Evolutionary conservation across 1,140 invertebrate genomes (phyloP), one percentile per base, ranked within the genome.

Genomic region (Drosophila persimilis): DNA sequence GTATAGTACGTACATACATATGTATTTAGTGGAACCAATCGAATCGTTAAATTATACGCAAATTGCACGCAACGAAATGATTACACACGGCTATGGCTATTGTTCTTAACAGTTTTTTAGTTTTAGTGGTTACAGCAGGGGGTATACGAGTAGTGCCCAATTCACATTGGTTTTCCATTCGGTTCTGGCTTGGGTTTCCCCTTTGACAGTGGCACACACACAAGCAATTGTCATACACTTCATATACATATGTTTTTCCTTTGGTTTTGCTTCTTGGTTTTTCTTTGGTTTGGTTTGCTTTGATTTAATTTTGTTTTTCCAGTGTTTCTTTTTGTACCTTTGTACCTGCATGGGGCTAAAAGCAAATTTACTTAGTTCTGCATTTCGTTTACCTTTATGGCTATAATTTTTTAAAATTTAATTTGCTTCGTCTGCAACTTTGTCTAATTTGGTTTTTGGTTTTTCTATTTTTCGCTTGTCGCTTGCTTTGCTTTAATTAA

Each of bases 1-100:
- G 50, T 70, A 31, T 31, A 31, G 50, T 53, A 69, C 65, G 63
- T 67, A 53, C 31, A 35, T 53, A n/a, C n/a, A n/a, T n/a, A n/a
- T n/a, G n/a, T n/a, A 57, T 57, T 65, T 69, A 70, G 64, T 70
- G 64, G 66, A 70, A 69, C 66, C 66, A 69, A 70, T 70, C 54
- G 66, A 70, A 69, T 65, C 66, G 69, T 70, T 70, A 70, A 70
- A 70, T 70, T 41, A 70, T 70, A 69, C 66, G 66, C 66, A 70
- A 69, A 45, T 64, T 45, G 31, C 64, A 69, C 52, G 66, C 66
- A 70, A 70, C 66, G 66, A 70, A 70, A 70, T 69, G 66, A 70
- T 70, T 70, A 57, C 64, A 70, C 35, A 39, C 35, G 35, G 69
- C 66, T 67, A 39, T 67, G 62, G 60, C 17, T 69, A 56, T 56